Evolutionary conservation across 2,113 vertebrate species (phyloP).

Genomic region (Donacobius atricapilla): DNA sequence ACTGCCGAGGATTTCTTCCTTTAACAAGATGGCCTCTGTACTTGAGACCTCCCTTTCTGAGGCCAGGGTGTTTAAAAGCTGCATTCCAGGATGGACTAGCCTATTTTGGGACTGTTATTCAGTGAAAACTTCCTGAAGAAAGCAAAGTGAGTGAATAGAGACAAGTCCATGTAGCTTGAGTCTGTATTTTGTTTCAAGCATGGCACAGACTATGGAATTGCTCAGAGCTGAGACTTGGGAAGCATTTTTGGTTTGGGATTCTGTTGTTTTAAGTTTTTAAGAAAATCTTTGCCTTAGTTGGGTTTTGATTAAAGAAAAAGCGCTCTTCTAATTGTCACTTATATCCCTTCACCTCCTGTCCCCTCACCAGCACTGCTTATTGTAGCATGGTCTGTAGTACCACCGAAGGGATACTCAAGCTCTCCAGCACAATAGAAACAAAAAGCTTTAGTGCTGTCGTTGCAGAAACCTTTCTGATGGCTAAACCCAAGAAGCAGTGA

Average conservation of each 20-base stretch:
- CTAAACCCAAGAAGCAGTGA: not conserved
- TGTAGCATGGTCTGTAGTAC: not conserved
- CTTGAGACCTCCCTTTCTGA: not conserved
- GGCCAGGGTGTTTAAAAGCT: constrained; percentile 38
- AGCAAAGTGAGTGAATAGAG: not conserved
- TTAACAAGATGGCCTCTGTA: constrained; percentile 28
- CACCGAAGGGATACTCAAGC: not conserved
- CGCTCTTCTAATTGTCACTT: not conserved
- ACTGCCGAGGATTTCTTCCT: not conserved
- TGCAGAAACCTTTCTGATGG: not conserved
- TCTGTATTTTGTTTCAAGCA: not conserved
- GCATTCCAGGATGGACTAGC: constrained; percentile 54
- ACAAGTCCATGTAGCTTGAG: not conserved
- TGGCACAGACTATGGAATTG: not conserved
- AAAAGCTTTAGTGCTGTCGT: not conserved
- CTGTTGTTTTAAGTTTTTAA: not conserved
- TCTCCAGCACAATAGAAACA: not conserved
- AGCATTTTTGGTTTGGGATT: not conserved
- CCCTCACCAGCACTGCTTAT: not conserved
- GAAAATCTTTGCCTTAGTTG: not conserved
- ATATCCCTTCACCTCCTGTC: not conserved
- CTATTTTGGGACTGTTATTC: constrained; percentile 58
- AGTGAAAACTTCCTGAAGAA: constrained; percentile 45
- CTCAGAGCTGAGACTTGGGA: not conserved
- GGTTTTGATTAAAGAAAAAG: not conserved